phyloP scores from a whole-genome alignment of 2,113 vertebrate genomes.

The Melanostigma gelatinosum region DNA sequence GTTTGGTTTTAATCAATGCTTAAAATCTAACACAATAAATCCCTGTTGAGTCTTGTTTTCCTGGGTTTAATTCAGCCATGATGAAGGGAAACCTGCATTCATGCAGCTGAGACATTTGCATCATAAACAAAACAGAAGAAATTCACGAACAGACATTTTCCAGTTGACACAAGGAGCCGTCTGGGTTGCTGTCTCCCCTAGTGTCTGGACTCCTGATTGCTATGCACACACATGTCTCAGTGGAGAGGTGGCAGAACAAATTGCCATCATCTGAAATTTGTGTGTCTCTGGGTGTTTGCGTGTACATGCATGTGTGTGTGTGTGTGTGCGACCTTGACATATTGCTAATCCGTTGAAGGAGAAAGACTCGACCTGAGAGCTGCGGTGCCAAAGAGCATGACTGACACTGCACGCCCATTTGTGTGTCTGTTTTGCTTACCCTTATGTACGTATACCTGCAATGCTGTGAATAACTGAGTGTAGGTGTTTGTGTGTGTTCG shows the following conservation, averaged over 20 bases:
- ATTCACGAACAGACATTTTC: slow-evolving; percentile 55
- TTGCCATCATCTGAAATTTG: slow-evolving; percentile 63
- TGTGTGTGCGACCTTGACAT: slow-evolving; percentile 56
- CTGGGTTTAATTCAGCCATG: slow-evolving; percentile 32
- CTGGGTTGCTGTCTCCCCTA: slow-evolving; percentile 41
- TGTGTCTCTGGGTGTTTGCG: slow-evolving; percentile 15
- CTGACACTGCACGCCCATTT: slow-evolving; percentile 51
- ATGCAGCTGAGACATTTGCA: slow-evolving; percentile 44
- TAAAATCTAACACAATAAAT: slow-evolving; percentile 23
- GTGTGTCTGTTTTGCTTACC: slow-evolving; percentile 29
- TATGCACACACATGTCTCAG: slow-evolving; percentile 69
- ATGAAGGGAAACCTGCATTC: slow-evolving; percentile 53
- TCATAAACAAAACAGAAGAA: slow-evolving; percentile 54
- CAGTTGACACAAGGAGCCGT: slow-evolving; percentile 59
- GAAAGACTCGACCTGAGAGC: slow-evolving; percentile 66
- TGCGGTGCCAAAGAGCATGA: slow-evolving; percentile 57
- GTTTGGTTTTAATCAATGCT: slow-evolving; percentile 17
- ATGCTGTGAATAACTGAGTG: slow-evolving; percentile 22
- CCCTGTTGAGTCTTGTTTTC: slow-evolving; percentile 29
- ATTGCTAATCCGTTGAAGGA: slow-evolving; percentile 62
- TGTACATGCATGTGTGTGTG: slow-evolving; percentile 14
- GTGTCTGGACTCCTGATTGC: slow-evolving; percentile 69
- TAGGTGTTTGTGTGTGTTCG: slow-evolving; percentile 8
- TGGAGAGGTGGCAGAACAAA: slow-evolving; percentile 74
- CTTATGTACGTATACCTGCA: slow-evolving; percentile 34